phyloP scores from a whole-genome alignment of 2,797 vertebrate genomes.

The Gymnocypris eckloni region DNA sequence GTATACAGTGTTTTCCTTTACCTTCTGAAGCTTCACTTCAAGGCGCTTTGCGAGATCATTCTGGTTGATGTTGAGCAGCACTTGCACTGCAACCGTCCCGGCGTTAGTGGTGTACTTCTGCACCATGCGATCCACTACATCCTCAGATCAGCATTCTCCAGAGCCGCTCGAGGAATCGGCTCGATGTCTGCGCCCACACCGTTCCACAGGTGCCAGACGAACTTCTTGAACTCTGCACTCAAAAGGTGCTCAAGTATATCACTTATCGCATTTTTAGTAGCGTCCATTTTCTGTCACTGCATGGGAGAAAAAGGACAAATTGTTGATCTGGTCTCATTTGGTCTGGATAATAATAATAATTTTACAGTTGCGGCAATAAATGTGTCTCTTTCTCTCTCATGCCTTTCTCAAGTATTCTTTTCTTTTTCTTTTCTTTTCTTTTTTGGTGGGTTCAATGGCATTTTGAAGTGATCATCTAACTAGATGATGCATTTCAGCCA shows the following conservation, averaged over 20 bases:
- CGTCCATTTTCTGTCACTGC: conserved; percentile 38
- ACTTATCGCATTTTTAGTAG: background rate
- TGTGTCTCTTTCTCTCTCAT: too few species aligned
- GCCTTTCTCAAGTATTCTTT: too few species aligned
- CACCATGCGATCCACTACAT: conserved; percentile 1
- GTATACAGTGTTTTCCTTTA: background rate
- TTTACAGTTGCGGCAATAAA: too few species aligned
- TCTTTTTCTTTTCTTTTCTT: too few species aligned
- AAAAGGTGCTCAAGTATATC: background rate
- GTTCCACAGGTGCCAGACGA: background rate
- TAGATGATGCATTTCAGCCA: too few species aligned
- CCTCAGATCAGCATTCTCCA: background rate
- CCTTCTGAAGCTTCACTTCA: conserved; percentile 18
- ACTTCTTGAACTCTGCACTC: background rate
- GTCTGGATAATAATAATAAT: too few species aligned
- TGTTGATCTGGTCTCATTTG: background rate
- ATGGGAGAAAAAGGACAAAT: background rate
- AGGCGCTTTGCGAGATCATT: background rate
- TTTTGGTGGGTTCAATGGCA: too few species aligned
- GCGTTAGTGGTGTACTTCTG: background rate
- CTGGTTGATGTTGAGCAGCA: conserved; percentile 1
- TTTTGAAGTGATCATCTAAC: too few species aligned
- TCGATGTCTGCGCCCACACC: background rate
- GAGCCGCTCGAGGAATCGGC: background rate
- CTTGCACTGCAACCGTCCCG: background rate